Conservation (phyloP, 2,113 vertebrate genomes). For the Gallinago undulata region DNA sequence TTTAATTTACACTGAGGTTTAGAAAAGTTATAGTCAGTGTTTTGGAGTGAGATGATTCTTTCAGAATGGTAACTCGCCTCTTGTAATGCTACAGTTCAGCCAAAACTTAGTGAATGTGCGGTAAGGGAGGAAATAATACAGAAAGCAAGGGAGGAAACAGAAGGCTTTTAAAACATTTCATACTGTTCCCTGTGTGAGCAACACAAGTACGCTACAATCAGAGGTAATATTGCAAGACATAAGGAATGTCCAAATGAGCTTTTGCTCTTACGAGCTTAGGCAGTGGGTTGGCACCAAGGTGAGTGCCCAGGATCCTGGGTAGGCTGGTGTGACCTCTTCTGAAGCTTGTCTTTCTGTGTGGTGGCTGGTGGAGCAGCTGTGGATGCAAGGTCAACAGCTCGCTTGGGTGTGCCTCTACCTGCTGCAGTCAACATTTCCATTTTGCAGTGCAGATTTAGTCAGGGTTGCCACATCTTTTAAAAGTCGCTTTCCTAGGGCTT, state of each 20-base stretch:
- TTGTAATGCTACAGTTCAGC: neutral
- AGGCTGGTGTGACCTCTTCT: neutral
- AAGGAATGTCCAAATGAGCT: neutral
- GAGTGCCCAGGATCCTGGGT: neutral
- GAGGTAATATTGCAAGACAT: neutral
- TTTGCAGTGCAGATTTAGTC: neutral
- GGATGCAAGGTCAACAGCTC: neutral
- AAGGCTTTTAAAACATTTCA: neutral
- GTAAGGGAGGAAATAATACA: neutral
- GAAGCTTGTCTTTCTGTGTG: neutral
- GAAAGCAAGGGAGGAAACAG: neutral
- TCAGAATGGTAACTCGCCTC: neutral
- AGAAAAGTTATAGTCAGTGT: neutral
- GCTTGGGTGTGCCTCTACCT: neutral
- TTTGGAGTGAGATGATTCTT: neutral
- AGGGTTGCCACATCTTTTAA: neutral
- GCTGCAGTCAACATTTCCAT: neutral
- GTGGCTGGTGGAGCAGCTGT: neutral
- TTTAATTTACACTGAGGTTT: neutral
- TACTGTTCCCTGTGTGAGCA: neutral
- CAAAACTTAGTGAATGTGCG: neutral
- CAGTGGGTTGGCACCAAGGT: neutral
- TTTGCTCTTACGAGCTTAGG: neutral
- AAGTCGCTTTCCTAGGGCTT: neutral
- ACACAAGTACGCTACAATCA: fast-evolving